phyloP scores from a whole-genome alignment of 1,140 invertebrate genomes.

The Plutomurus gul region DNA sequence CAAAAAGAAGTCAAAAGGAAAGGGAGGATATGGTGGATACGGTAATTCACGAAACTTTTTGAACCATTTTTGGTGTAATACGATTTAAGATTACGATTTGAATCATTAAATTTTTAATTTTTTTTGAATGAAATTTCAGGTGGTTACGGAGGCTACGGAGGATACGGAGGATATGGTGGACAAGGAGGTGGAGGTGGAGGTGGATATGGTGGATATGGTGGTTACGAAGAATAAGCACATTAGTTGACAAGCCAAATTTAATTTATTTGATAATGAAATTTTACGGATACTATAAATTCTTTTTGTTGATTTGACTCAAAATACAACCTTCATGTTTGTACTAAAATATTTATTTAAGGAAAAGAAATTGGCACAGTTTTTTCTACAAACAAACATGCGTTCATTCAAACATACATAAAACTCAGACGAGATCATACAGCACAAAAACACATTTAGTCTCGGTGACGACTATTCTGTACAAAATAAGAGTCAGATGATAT shows the following conservation, averaged over 20 bases:
- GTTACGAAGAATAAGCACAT: slow-evolving; percentile 47
- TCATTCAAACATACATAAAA: not conserved
- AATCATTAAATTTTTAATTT: not conserved
- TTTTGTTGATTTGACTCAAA: slow-evolving; percentile 42
- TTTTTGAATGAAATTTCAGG: not conserved
- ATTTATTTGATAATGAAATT: slow-evolving; percentile 22
- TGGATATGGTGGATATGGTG: slow-evolving; percentile 47
- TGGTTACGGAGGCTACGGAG: slow-evolving; percentile 15
- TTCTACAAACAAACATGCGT: slow-evolving; percentile 2
- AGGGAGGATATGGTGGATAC: slow-evolving; percentile 15
- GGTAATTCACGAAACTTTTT: not conserved
- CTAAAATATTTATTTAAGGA: slow-evolving; percentile 20
- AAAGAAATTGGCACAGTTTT: slow-evolving; percentile 19
- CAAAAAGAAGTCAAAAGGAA: slow-evolving; percentile 45
- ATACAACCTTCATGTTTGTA: slow-evolving; percentile 28
- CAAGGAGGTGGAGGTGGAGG: not conserved
- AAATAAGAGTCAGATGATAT: slow-evolving; percentile 4
- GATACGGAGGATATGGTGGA: slow-evolving; percentile 24
- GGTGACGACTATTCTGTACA: not conserved
- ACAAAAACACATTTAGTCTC: not conserved
- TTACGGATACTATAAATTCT: slow-evolving; percentile 18
- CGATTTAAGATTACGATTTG: not conserved
- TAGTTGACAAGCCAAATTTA: slow-evolving; percentile 23
- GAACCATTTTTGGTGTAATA: not conserved
- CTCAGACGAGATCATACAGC: not conserved